Percentiles rank a stretch among this genome's conserved stretches.
These are phyloP conservation scores for Apeltes quadracus DNA, from an alignment of 2,113 vertebrate genomes.

Conservation along the genomic window DNA sequence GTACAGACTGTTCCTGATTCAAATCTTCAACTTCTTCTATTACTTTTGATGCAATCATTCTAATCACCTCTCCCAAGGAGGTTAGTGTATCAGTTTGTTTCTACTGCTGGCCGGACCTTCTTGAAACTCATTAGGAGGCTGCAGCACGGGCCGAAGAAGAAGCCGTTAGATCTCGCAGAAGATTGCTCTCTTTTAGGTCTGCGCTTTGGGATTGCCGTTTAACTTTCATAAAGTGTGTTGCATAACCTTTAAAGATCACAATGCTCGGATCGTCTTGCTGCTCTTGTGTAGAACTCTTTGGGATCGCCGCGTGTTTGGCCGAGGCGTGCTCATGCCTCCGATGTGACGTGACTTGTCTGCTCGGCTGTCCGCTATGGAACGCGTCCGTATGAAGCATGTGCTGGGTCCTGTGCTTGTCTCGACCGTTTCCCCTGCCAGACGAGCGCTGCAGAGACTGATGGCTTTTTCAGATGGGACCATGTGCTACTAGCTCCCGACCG, in stretches of 20 bases:
- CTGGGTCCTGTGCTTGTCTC: constrained; percentile 59
- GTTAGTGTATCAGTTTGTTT: background rate
- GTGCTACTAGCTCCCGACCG: constrained; percentile 46
- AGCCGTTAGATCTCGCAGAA: background rate
- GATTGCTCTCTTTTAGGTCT: background rate
- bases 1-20: background rate
- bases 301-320: constrained; percentile 2
- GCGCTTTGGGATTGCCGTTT: background rate
- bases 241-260: background rate
- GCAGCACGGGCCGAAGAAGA: background rate
- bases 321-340: constrained; percentile 25
- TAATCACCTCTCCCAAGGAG: background rate
- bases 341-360: constrained; percentile 51
- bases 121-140: background rate
- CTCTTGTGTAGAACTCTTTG: background rate
- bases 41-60: background rate
- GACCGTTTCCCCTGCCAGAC: constrained; percentile 45
- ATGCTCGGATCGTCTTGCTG: background rate
- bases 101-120: background rate
- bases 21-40: background rate
- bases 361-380: constrained; percentile 55
- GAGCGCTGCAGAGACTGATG: constrained; percentile 64
- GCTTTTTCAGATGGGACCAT: constrained; percentile 67
- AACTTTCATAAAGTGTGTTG: background rate
- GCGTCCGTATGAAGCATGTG: constrained; percentile 66